A percentile compares a stretch with the other conserved stretches of the same genome.
These are phyloP conservation scores for Acanthaster planci DNA, from an alignment of 35 echinoderm and acorn worm species.

Conservation along the genomic window DNA sequence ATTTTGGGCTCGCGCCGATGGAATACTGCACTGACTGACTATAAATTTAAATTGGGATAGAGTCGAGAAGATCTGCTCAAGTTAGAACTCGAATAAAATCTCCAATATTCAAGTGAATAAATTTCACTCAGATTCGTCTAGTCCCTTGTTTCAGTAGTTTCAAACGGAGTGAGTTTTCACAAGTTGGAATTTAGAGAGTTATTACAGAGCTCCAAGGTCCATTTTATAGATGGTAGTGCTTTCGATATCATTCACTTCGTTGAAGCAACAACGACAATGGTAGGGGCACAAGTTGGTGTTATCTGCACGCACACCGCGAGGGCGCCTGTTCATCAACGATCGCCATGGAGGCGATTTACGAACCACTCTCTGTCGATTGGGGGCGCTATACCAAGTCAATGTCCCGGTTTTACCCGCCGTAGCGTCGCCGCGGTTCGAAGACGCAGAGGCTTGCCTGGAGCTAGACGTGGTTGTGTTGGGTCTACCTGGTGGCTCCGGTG, in stretches of 20 bases:
- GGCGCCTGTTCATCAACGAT: constrained; percentile 53
- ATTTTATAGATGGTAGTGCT: constrained; percentile 35
- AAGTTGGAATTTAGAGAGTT: neutral
- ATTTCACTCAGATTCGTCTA: no score
- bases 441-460: neutral
- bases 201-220: constrained; percentile 12
- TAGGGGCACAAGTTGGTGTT: constrained; percentile 38
- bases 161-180: no score
- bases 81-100: no score
- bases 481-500: neutral
- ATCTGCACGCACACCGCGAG: constrained; percentile 37
- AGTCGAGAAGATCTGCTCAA: no score
- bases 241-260: constrained; percentile 5
- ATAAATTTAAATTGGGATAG: no score
- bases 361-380: constrained; percentile 33
- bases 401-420: neutral
- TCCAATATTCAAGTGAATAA: no score
- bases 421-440: no score
- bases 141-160: no score
- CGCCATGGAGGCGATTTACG: constrained; percentile 54
- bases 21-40: no score
- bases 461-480: neutral
- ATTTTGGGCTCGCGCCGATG: no score
- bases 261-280: constrained; percentile 53
- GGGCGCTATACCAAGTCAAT: constrained; percentile 47